phyloP scores from a whole-genome alignment of 2,888 invertebrate genomes.

The Disparrhopalites patrizii region DNA sequence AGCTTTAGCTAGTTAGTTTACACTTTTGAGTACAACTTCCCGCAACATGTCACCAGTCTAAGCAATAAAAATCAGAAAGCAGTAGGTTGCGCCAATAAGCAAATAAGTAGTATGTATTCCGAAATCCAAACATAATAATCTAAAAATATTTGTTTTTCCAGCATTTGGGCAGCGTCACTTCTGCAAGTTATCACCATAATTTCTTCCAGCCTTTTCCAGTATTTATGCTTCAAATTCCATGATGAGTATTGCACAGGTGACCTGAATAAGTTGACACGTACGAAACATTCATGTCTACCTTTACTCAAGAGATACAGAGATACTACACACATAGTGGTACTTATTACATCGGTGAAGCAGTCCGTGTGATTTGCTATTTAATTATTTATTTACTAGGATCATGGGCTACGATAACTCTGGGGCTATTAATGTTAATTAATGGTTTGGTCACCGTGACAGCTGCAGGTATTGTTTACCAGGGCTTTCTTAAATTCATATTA shows the following conservation, averaged over 20 bases:
- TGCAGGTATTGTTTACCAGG: background rate
- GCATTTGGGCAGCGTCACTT: background rate
- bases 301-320: background rate
- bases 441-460: background rate
- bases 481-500: no score
- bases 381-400: background rate
- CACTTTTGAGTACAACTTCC: no score
- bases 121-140: background rate
- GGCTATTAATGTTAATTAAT: background rate
- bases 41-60: no score
- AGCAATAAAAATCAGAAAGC: no score
- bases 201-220: background rate
- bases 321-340: no score
- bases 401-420: constrained; percentile 1
- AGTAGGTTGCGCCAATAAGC: no score
- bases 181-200: background rate
- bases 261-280: background rate
- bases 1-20: no score
- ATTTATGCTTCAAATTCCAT: background rate
- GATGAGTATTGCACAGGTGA: background rate
- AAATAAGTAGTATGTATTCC: no score
- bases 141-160: background rate
- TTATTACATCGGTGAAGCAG: background rate
- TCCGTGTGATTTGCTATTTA: background rate
- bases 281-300: background rate